These are phyloP conservation scores for Bugulina stolonifera DNA, from an alignment of 2,888 invertebrate species.

Conservation along the genomic window DNA sequence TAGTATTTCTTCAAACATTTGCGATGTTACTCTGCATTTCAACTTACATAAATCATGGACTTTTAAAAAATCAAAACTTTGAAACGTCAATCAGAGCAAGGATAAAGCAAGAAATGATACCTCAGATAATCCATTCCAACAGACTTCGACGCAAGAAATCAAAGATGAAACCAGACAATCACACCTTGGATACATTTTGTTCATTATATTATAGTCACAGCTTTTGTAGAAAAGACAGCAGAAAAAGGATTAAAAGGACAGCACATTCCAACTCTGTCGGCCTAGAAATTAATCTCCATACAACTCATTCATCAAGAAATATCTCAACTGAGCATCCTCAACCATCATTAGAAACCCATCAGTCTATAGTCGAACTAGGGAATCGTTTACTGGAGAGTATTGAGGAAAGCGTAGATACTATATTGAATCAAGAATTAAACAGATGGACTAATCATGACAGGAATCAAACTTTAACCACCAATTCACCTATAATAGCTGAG, in stretches of 20 bases:
- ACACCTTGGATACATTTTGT: neutral
- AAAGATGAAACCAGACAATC: neutral
- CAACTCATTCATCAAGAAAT: neutral
- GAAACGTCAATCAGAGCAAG: conserved; percentile 10
- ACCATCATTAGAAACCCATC: too few relatives aligned
- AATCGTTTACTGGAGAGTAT: neutral
- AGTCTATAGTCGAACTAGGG: too few relatives aligned
- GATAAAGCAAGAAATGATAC: neutral
- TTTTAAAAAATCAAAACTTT: conserved; percentile 20
- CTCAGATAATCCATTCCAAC: conserved; percentile 13
- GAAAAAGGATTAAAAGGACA: neutral
- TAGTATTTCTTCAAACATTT: conserved; percentile 13
- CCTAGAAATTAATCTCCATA: neutral
- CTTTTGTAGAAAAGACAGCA: neutral
- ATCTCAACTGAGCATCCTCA: too few relatives aligned
- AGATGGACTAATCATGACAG: conserved; percentile 14
- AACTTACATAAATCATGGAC: conserved; percentile 14
- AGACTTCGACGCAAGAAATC: neutral
- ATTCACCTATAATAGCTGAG: too few relatives aligned
- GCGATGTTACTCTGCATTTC: conserved; percentile 13
- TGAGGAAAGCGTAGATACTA: neutral
- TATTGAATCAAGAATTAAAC: neutral
- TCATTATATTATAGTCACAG: neutral
- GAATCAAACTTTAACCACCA: too few relatives aligned
- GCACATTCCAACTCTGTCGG: neutral